Evolutionary conservation across 64 coral and sea anemone species (phyloP).

Genomic region (Trachythela sp.): DNA sequence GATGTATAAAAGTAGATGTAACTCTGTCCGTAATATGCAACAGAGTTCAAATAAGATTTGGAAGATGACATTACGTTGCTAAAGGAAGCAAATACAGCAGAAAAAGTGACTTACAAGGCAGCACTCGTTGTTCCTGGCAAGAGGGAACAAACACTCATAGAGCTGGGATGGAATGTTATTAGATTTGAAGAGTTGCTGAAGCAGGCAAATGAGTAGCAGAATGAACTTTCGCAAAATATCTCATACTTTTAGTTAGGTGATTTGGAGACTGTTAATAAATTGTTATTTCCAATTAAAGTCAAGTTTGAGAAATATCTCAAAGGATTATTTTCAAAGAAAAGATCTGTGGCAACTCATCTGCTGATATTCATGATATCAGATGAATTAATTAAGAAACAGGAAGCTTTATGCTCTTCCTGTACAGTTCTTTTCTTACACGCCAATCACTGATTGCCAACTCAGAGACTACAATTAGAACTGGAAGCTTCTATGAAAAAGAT

Average conservation of each 20-base stretch:
- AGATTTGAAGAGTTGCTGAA: not conserved
- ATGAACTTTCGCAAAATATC: not conserved
- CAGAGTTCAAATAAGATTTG: not conserved
- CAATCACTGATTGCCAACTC: not conserved
- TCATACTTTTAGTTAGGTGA: not conserved
- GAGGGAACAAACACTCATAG: not conserved
- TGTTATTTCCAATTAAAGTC: not conserved
- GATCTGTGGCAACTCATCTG: not conserved
- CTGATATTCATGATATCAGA: not conserved
- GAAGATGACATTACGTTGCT: not conserved
- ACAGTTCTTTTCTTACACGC: not conserved
- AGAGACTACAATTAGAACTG: not conserved
- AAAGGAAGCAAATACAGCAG: not conserved
- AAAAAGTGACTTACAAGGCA: not conserved
- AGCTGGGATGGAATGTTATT: not conserved
- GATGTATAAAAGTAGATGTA: not conserved
- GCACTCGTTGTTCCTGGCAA: not conserved
- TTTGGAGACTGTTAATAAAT: not conserved
- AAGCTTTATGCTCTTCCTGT: conserved; percentile 10
- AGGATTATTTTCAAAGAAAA: not conserved
- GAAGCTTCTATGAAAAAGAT: not conserved
- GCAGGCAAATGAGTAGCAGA: not conserved
- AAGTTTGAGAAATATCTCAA: not conserved
- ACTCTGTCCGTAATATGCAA: not conserved
- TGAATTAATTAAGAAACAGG: conserved; percentile 4